Conservation (phyloP, 2,113 vertebrate species). For the Glareola pratincola region DNA sequence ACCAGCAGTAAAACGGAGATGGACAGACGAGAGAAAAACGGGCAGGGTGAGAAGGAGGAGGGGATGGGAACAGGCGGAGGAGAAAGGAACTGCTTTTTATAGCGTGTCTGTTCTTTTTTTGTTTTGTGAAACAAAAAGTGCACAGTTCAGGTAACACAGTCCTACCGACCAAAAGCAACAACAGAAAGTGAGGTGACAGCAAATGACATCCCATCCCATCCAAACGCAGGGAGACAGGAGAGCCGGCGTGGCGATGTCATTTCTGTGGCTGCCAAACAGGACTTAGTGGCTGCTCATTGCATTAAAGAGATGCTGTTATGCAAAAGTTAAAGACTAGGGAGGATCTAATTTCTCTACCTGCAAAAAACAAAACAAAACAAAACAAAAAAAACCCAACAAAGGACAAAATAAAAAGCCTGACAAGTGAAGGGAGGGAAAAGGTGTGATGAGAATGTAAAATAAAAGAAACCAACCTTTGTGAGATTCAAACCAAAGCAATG, state of each 20-base stretch:
- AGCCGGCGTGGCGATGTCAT: constrained; percentile 47
- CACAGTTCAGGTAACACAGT: constrained; percentile 52
- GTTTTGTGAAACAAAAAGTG: constrained; percentile 59
- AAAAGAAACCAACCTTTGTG: constrained; percentile 66
- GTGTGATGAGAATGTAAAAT: constrained; percentile 59
- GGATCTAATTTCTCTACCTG: constrained; percentile 71
- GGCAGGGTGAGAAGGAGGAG: neutral
- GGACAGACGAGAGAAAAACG: constrained; percentile 4
- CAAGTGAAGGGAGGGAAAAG: constrained; percentile 43
- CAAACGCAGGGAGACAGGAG: constrained; percentile 6
- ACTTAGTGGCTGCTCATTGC: constrained; percentile 29
- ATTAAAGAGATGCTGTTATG: constrained; percentile 27
- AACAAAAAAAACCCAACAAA: neutral
- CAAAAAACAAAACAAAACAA: neutral
- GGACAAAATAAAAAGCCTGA: constrained; percentile 57
- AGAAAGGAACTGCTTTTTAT: constrained; percentile 12
- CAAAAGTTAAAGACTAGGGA: constrained; percentile 54
- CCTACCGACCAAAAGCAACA: constrained; percentile 49
- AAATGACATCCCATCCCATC: constrained; percentile 64
- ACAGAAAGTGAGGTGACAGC: constrained; percentile 30
- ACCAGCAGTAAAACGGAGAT: constrained; percentile 68
- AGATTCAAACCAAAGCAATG: constrained; percentile 68
- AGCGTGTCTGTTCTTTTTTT: neutral
- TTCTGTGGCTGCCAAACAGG: constrained; percentile 27
- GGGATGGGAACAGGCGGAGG: neutral